These are phyloP conservation scores for Nilaparvata lugens DNA, from an alignment of 1,140 invertebrate species.

Conservation along the genomic window DNA sequence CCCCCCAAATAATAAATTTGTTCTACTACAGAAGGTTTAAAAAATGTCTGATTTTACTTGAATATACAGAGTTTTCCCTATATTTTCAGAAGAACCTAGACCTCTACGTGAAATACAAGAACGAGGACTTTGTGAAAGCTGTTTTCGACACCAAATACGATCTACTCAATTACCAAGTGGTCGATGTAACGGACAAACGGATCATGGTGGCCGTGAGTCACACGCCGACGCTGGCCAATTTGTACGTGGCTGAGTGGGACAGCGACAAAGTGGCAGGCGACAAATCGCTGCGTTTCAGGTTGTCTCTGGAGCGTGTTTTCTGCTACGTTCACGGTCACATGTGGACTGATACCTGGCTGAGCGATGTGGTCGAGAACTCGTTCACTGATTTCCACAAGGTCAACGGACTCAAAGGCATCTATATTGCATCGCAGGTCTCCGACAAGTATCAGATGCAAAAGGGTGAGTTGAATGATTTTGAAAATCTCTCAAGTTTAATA, in stretches of 20 bases:
- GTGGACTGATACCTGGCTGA: constrained; percentile 73
- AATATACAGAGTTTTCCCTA: too few relatives aligned
- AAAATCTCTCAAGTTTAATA: too few relatives aligned
- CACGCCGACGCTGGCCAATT: constrained; percentile 56
- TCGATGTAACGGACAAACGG: constrained; percentile 69
- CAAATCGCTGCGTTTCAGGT: constrained; percentile 43
- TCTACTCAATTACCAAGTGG: constrained; percentile 65
- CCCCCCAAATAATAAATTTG: too few relatives aligned
- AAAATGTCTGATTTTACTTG: too few relatives aligned
- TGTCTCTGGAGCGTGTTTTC: constrained; percentile 73
- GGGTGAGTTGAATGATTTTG: neutral
- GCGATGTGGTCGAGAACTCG: constrained; percentile 63
- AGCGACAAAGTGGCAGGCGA: constrained; percentile 32
- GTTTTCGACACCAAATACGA: constrained; percentile 60
- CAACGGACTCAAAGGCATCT: constrained; percentile 75
- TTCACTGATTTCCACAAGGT: constrained; percentile 88
- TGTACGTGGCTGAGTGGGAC: constrained; percentile 64
- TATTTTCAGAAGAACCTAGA: constrained; percentile 49
- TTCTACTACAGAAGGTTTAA: too few relatives aligned
- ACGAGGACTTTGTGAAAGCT: constrained; percentile 57
- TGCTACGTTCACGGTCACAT: constrained; percentile 67
- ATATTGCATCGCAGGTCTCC: constrained; percentile 73
- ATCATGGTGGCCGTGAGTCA: constrained; percentile 79
- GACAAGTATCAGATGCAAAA: neutral
- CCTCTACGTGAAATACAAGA: constrained; percentile 67